Conservation (phyloP, 2,113 vertebrate species). For the Bubo bubo region DNA sequence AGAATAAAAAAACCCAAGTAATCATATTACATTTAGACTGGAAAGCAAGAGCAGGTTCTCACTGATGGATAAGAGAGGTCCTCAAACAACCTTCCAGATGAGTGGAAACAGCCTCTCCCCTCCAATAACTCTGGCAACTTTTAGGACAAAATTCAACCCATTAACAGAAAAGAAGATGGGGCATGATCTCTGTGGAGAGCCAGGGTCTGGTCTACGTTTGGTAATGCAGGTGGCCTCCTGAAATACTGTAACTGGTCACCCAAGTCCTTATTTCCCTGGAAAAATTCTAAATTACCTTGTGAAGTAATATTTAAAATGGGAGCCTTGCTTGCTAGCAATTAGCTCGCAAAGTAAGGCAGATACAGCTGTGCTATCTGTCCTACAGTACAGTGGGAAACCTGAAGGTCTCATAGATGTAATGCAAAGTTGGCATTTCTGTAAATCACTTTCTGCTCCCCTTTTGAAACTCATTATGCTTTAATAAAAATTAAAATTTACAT, state of each 20-base stretch:
- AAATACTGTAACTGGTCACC: not conserved
- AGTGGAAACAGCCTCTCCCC: not conserved
- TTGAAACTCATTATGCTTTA: not conserved
- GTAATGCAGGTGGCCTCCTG: not conserved
- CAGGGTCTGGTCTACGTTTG: not conserved
- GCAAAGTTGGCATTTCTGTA: not conserved
- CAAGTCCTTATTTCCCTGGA: not conserved
- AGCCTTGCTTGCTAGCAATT: not conserved
- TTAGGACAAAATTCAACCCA: not conserved
- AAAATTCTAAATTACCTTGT: not conserved
- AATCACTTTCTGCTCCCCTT: not conserved
- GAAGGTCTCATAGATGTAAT: not conserved
- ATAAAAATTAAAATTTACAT: not conserved
- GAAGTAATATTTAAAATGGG: not conserved
- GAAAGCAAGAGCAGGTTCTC: not conserved
- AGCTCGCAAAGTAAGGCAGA: not conserved
- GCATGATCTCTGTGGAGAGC: not conserved
- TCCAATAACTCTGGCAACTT: not conserved
- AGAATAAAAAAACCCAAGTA: not conserved
- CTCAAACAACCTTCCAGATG: not conserved
- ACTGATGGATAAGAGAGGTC: not conserved
- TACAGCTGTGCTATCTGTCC: not conserved
- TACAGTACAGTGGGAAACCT: not conserved
- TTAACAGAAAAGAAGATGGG: not conserved
- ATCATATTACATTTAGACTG: not conserved